Conservation (phyloP, 2,888 invertebrate species). For the Pseudococcus jackbeardsleyi region DNA sequence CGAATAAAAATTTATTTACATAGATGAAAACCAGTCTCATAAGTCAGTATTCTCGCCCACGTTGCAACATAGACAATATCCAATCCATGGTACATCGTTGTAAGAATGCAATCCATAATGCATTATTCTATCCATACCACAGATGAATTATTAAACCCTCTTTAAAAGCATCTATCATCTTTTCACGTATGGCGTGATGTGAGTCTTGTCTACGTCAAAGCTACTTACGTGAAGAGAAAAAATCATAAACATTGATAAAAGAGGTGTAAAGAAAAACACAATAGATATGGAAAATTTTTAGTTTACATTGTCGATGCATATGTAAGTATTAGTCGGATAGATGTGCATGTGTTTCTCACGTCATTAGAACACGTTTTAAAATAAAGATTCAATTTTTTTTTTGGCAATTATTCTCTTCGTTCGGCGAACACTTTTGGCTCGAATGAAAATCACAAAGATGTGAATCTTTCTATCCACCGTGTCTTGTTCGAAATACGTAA, state of each 20-base stretch:
- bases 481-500: background rate
- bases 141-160: background rate
- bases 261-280: background rate
- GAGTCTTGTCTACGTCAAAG: background rate
- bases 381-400: background rate
- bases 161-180: background rate
- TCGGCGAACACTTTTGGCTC: background rate
- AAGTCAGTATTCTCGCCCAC: background rate
- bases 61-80: background rate
- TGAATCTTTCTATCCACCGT: background rate
- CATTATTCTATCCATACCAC: background rate
- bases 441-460: background rate
- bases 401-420: background rate
- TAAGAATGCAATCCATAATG: slow-evolving; percentile 1
- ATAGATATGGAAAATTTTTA: background rate
- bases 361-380: background rate
- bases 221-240: background rate
- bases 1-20: slow-evolving; percentile 32
- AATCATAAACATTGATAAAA: background rate
- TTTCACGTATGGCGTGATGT: slow-evolving; percentile 6
- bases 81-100: too few species aligned
- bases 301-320: background rate
- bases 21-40: slow-evolving; percentile 10
- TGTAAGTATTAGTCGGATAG: background rate
- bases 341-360: background rate